Conservation (phyloP, 64 coral and sea anemone species). For the Hydrozoanthus tunicans region DNA sequence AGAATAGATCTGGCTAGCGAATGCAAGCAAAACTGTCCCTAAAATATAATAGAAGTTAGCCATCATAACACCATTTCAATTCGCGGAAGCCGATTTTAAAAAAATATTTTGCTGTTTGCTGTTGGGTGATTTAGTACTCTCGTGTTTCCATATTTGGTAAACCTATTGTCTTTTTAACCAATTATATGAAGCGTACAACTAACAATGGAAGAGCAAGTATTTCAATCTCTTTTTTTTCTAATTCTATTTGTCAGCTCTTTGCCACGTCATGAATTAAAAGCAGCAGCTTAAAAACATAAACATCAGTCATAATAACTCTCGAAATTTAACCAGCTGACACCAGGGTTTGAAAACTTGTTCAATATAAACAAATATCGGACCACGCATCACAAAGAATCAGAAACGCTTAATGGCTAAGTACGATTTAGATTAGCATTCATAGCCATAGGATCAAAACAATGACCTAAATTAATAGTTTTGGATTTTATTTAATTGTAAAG, state of each 20-base stretch:
- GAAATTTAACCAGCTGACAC: no score
- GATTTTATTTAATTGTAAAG: no score
- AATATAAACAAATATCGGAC: no score
- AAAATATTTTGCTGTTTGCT: background rate
- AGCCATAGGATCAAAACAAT: no score
- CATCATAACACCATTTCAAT: conserved; percentile 16
- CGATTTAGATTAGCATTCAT: no score
- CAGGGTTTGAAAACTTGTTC: no score
- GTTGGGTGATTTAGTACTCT: conserved; percentile 2
- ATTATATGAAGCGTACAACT: background rate
- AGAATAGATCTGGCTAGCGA: conserved; percentile 37
- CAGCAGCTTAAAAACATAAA: background rate
- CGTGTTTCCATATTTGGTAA: background rate
- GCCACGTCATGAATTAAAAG: background rate
- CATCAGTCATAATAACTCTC: no score
- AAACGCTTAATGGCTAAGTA: no score
- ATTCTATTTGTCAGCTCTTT: background rate
- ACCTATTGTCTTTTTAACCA: conserved; percentile 21
- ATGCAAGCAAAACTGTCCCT: conserved; percentile 49
- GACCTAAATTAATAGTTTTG: no score
- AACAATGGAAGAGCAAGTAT: background rate
- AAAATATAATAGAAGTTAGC: conserved; percentile 49
- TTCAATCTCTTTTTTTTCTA: no score
- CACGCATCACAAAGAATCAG: no score
- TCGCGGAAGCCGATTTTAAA: background rate